Evolutionary conservation across 2,797 vertebrate species (phyloP), one percentile per base, ranked within the genome.

Genomic region (Acipenser transmontanus): DNA sequence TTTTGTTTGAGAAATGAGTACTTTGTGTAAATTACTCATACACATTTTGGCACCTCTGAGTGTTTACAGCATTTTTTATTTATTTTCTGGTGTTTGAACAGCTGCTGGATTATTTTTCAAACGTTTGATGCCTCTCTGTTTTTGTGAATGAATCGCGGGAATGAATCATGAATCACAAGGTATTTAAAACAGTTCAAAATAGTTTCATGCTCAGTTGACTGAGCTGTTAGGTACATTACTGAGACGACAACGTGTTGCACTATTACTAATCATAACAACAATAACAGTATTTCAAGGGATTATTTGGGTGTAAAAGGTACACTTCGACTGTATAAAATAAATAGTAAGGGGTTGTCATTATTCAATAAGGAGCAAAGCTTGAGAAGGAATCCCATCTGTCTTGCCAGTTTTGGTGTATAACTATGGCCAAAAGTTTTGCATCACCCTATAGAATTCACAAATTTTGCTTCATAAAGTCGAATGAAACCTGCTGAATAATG

Each of bases 91-190:
- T 59, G 52, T 60, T 66, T 66, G 13, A 47, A 66, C 65, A 66
- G 65, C 65, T 52, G 63, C 49, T 52, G 49, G 50, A 50, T 56
- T 56, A 13, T 49, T 50, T 9, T 12, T 7, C 1, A 0, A 7
- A 14, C 6, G n/a, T 47, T 14, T n/a, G 17, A 20, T 1, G 9
- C 47, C 14, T 8, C 3, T 34, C 10, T 11, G 47, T 62, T 66
- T 56, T 48, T 49, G 47, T 56, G 47, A 63, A 63, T 61, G 51
- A 57, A 63, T 52, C 8, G n/a, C n/a, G n/a, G 20, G 61, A 62
- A 4, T 12, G n/a, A 50, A 63, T 63, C 49, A 7, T 68, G 61
- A 68, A 56, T 68, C 61, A 68, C 61, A 54, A 56, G 61, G 61
- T 57, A 63, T 68, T 63, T 56, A 6, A 56, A 63, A 61, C 17